A percentile compares a stretch with the other conserved stretches of the same genome.
Evolutionary conservation across 53 echinoderm and acorn worm species (phyloP).

Genomic region (Arbacia lixula): DNA sequence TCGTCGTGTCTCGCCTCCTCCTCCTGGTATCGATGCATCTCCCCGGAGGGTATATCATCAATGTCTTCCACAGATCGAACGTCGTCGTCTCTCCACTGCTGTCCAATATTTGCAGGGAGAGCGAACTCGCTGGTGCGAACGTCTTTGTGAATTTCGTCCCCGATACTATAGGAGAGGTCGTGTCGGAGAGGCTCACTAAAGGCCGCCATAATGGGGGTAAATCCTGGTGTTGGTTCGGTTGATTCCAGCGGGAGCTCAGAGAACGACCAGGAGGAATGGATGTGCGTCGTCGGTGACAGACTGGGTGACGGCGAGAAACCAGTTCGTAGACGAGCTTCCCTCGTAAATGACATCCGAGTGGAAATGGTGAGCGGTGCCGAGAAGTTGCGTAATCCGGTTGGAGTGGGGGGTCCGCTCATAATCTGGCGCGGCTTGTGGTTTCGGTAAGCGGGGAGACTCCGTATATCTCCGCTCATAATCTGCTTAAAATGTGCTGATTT

Average conservation of each 20-base stretch:
- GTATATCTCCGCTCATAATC: slow-evolving; percentile 62
- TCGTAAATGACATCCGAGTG: slow-evolving; percentile 63
- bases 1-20: neutral
- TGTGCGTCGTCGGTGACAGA: slow-evolving; percentile 17
- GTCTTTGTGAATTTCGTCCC: slow-evolving; percentile 54
- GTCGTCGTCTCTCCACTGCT: slow-evolving; percentile 1
- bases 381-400: slow-evolving; percentile 56
- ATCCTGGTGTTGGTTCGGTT: slow-evolving; percentile 40
- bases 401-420: slow-evolving; percentile 66
- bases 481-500: slow-evolving; percentile 64
- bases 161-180: slow-evolving; percentile 39
- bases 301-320: slow-evolving; percentile 25
- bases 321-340: slow-evolving; percentile 57
- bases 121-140: slow-evolving; percentile 36
- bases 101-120: neutral
- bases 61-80: neutral
- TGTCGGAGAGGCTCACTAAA: slow-evolving; percentile 38
- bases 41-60: neutral
- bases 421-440: slow-evolving; percentile 58
- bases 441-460: slow-evolving; percentile 70
- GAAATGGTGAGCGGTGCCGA: slow-evolving; percentile 18
- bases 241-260: slow-evolving; percentile 27
- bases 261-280: slow-evolving; percentile 38
- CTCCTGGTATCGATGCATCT: neutral
- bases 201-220: slow-evolving; percentile 15